Conservation (phyloP, 2,888 invertebrate species). For the Lasioglossum marginatum region DNA sequence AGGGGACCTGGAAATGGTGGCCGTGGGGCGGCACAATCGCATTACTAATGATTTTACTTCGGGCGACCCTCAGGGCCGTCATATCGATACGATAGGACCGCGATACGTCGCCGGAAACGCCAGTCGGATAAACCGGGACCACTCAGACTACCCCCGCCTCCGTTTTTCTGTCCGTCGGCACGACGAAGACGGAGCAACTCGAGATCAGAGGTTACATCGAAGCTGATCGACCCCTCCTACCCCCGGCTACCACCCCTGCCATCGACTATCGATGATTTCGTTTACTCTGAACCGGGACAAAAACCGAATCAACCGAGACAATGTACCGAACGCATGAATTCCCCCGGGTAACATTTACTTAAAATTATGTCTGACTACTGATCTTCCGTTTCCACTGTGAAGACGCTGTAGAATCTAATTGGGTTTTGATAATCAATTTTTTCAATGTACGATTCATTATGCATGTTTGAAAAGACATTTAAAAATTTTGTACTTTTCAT, state of each 20-base stretch:
- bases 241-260: conserved; percentile 23
- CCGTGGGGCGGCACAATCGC: conserved; percentile 73
- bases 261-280: conserved; percentile 78
- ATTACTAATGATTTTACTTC: conserved; percentile 82
- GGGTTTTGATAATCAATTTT: neutral
- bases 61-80: conserved; percentile 77
- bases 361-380: conserved; percentile 35
- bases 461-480: no score
- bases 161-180: conserved; percentile 48
- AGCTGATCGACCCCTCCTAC: conserved; percentile 73
- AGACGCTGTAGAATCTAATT: neutral
- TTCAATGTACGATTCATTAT: no score
- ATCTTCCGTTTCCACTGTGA: neutral
- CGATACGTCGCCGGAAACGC: conserved; percentile 75
- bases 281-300: conserved; percentile 73
- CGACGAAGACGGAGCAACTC: conserved; percentile 36
- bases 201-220: conserved; percentile 73
- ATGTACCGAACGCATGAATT: conserved; percentile 35
- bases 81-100: conserved; percentile 79
- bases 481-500: neutral
- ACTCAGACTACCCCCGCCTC: conserved; percentile 38
- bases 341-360: conserved; percentile 51
- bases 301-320: conserved; percentile 48
- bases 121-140: conserved; percentile 75
- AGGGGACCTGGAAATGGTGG: conserved; percentile 51